Base-by-base conservation (phyloP, 2,888 invertebrate species). In the Dynastes hyllus region DNA sequence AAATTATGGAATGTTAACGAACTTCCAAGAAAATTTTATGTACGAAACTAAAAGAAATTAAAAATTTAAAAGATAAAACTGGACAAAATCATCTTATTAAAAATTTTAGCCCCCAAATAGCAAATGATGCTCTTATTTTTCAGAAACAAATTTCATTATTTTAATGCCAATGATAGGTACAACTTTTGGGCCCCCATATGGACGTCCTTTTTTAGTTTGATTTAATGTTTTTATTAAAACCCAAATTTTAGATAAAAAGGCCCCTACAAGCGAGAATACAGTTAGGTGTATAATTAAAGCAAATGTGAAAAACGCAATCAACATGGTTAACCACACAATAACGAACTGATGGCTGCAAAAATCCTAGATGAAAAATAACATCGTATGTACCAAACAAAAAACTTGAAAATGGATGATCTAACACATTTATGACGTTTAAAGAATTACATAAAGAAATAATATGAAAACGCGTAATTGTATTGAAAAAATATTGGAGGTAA, bases 291-390 rank as follows among this genome's bases (percentile, higher is more conserved):
- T 55, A 55, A 55, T 55, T 55, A 55, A 55, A 22, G 55, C 1
- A 55, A 55, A 55, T 55, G 55, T 55, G 22, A 16, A 55, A 55
- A 16, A 55, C 55, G 13, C n/a, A 55, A 55, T 55, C 8, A 55
- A 22, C 55, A 8, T 55, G 55, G 55, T 55, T 55, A 55, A 55
- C 55, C 55, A 22, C 55, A 55, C 2, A 45, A 45, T 22, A 55
- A n/a, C n/a, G 22, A 55, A 16, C 5, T 55, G 32, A 37, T 37
- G 32, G 2, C 4, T 37, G 6, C 55, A 45, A 55, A 55, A 55
- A 22, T n/a, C 8, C 5, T n/a, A 22, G n/a, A n/a, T 55, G 22
- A 13, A 55, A 16, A 55, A n/a, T 55, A 55, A 55, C 0, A 55
- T 55, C 13, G 11, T 55, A 6, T 55, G 55, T 55, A n/a, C 6